Evolutionary conservation across 1,140 invertebrate species (phyloP), one percentile per base, ranked within the genome.

Genomic region (Pseudobourletiella spinata): DNA sequence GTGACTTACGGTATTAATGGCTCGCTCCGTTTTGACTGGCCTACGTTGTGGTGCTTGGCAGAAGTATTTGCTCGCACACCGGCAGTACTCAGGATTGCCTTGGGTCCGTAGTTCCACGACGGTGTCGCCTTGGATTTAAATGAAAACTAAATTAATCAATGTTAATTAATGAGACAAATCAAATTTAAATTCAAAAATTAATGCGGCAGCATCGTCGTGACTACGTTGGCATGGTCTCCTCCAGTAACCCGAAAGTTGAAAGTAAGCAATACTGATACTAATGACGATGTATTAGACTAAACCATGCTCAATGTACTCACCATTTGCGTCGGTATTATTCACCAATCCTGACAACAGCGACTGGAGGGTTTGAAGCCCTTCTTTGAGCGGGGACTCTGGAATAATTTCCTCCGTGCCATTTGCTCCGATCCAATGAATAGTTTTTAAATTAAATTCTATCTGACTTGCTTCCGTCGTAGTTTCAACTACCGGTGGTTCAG

Each of bases 1-100:
- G n/a, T n/a, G n/a, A 2, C 16, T 51, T 57, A 65, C 67, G 0
- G 52, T 69, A 39, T 69, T 69, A 4, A 69, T 44, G 32, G 64
- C 64, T 46, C 64, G 29, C 16, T 52, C 24, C 20, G 60, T 39
- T 22, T 57, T 42, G 1, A 42, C 51, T 39, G 35, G 29, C 39
- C 50, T 39, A 42, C 50, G 51, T n/a, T 60, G 39, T 1, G 46
- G 20, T 14, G 44, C 57, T 26, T 28, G 35, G 25, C 67, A 69
- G 43, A 61, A 66, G 22, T 69, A 59, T 16, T 51, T 58, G 32
- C n/a, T 59, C 1, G 59, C 32, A 51, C 67, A 69, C 1, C 61
- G 61, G 26, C 67, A 69, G 59, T 69, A 66, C 8, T 56, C 57
- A 1, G 67, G 67, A 16, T 42, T 43, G 24, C 62, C 65, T 3